Evolutionary conservation across 2,888 invertebrate genomes (phyloP).

Genomic region (Argynnis bischoffii): DNA sequence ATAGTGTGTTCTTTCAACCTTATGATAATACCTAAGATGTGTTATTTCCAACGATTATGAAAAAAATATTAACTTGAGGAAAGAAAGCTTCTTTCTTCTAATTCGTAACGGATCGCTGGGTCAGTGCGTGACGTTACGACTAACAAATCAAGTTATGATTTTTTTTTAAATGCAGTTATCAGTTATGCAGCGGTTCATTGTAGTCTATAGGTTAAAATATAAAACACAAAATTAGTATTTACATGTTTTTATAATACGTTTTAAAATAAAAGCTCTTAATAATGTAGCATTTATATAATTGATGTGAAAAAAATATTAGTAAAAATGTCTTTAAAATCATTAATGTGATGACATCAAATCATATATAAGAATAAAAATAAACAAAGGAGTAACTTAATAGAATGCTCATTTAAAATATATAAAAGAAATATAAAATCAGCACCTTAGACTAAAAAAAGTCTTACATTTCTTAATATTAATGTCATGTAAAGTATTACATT

Average conservation of each 20-base stretch:
- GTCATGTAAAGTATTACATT: conserved; percentile 44
- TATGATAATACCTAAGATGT: too few species aligned
- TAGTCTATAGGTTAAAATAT: conserved; percentile 4
- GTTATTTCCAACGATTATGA: too few species aligned
- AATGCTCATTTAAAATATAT: conserved; percentile 51
- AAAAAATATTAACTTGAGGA: too few species aligned
- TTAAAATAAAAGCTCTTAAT: conserved; percentile 45
- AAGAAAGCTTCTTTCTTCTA: too few species aligned
- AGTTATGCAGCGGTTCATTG: not conserved
- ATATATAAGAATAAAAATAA: conserved; percentile 58
- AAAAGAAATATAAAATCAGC: conserved; percentile 43
- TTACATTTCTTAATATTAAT: conserved; percentile 38
- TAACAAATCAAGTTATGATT: not conserved
- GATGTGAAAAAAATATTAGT: conserved; percentile 72
- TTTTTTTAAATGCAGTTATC: not conserved
- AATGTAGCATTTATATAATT: conserved; percentile 73
- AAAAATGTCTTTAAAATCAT: conserved; percentile 76
- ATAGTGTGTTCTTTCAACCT: too few species aligned
- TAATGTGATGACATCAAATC: conserved; percentile 54
- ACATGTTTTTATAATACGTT: conserved; percentile 39
- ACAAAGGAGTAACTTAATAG: conserved; percentile 48
- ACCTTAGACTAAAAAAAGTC: conserved; percentile 43
- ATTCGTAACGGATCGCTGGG: too few species aligned
- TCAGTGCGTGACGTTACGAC: too few species aligned
- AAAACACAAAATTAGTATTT: conserved; percentile 29